Conservation (phyloP, 2,113 vertebrate species). For the Carassius auratus region DNA sequence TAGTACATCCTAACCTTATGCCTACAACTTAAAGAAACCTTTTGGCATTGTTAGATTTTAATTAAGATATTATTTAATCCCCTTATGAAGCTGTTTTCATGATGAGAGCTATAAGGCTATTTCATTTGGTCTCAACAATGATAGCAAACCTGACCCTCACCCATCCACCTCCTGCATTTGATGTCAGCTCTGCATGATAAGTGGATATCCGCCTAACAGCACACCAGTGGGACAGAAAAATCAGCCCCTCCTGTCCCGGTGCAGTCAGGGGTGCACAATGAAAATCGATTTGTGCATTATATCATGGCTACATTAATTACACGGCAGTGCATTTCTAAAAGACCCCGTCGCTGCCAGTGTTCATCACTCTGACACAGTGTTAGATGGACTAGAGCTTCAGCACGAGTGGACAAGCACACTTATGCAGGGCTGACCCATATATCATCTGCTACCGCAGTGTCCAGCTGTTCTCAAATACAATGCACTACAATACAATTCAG, state of each 20-base stretch:
- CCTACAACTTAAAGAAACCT: background rate
- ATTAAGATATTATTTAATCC: slow-evolving; percentile 5
- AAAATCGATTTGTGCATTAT: slow-evolving; percentile 36
- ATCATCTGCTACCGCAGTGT: background rate
- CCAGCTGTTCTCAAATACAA: background rate
- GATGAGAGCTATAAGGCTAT: background rate
- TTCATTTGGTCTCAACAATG: slow-evolving; percentile 15
- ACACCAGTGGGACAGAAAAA: slow-evolving; percentile 6
- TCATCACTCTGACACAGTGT: slow-evolving; percentile 6
- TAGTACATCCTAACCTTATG: background rate
- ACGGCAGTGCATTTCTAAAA: slow-evolving; percentile 17
- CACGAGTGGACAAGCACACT: background rate
- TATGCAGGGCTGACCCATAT: background rate
- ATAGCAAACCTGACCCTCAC: slow-evolving; percentile 21
- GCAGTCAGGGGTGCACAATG: slow-evolving; percentile 34
- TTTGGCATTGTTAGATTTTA: background rate
- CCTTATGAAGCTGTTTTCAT: background rate
- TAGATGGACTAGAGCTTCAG: too few relatives aligned
- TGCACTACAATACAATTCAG: background rate
- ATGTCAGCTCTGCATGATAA: slow-evolving; percentile 35
- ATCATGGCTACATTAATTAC: slow-evolving; percentile 35
- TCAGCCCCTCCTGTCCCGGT: background rate
- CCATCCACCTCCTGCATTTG: slow-evolving; percentile 1
- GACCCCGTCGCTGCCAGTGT: background rate
- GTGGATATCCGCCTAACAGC: slow-evolving; percentile 7